Percentiles rank a stretch among this genome's conserved stretches.
Conservation (phyloP, 2,797 vertebrate genomes). For the Pachyuromys duprasi region DNA sequence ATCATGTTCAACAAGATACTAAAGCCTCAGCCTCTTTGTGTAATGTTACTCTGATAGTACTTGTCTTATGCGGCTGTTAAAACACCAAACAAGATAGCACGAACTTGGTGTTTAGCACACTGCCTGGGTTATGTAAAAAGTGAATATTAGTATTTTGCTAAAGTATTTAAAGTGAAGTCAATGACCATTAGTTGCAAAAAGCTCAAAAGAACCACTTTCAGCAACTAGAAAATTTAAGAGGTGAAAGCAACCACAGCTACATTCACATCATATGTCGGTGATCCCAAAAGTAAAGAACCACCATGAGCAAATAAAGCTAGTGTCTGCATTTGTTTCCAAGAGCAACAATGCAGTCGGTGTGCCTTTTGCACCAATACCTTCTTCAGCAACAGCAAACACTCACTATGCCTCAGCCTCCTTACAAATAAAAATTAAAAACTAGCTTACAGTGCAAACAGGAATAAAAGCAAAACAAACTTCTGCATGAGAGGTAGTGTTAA, state of each 20-base stretch:
- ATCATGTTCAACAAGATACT: not conserved
- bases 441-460: not conserved
- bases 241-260: not conserved
- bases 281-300: not conserved
- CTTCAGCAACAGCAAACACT: constrained; percentile 39
- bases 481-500: not conserved
- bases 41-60: not conserved
- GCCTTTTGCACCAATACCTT: not conserved
- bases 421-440: not conserved
- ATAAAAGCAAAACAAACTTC: constrained; percentile 54
- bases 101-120: not conserved
- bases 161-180: constrained; percentile 35
- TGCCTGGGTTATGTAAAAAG: not conserved
- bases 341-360: not conserved
- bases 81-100: not conserved
- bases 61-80: not conserved
- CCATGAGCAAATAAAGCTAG: not conserved
- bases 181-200: not conserved
- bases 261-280: not conserved
- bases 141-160: not conserved
- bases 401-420: constrained; percentile 1
- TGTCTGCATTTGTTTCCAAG: constrained; percentile 14
- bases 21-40: not conserved
- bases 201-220: not conserved
- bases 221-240: constrained; percentile 27